phyloP scores from a whole-genome alignment of 2,113 vertebrate species.

The Aegotheles bennettii region DNA sequence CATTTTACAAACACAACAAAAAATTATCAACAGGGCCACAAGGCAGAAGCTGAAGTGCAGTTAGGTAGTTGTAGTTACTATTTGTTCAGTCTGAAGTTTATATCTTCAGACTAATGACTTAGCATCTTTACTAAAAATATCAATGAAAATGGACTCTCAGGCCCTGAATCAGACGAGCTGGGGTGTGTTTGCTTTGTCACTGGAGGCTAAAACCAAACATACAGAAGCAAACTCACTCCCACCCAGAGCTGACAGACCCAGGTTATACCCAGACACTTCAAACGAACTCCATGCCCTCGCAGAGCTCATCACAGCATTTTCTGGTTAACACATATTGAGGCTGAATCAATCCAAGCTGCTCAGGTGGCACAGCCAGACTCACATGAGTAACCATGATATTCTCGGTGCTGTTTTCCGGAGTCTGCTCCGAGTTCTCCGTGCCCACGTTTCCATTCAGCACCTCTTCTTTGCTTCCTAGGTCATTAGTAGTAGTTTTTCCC shows the following conservation, averaged over 20 bases:
- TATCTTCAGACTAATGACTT: too few relatives aligned
- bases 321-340: neutral
- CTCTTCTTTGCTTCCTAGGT: constrained; percentile 44
- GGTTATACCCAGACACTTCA: too few relatives aligned
- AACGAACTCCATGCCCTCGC: neutral
- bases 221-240: neutral
- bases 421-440: neutral
- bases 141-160: neutral
- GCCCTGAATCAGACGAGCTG: neutral
- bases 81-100: neutral
- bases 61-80: fast-evolving
- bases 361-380: neutral
- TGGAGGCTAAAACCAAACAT: neutral
- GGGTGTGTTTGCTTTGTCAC: neutral
- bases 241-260: neutral
- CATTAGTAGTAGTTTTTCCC: constrained; percentile 15
- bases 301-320: fast-evolving
- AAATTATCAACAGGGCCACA: fast-evolving
- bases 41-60: fast-evolving
- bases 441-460: neutral
- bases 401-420: constrained; percentile 46
- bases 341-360: too few relatives aligned
- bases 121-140: neutral
- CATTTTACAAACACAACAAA: neutral
- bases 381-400: constrained; percentile 87